A percentile compares a stretch with the other conserved stretches of the same genome.
These are phyloP conservation scores for Ornithoptera priamus DNA, from an alignment of 2,888 invertebrate species.

Conservation along the genomic window DNA sequence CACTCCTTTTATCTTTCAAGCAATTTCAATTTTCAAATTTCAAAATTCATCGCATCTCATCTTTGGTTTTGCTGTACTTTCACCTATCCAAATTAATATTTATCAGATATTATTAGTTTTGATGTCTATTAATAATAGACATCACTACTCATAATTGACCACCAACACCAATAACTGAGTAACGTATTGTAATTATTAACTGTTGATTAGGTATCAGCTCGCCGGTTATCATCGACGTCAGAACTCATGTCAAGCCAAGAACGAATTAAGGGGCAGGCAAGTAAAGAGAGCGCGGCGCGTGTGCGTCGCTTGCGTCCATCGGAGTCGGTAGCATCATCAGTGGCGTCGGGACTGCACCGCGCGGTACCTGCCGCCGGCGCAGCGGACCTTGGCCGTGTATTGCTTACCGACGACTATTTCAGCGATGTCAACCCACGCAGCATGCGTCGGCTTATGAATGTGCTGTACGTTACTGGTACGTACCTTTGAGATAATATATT, in stretches of 20 bases:
- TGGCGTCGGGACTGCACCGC: slow-evolving; percentile 92
- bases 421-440: slow-evolving; percentile 99
- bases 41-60: too few relatives aligned
- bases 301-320: slow-evolving; percentile 89
- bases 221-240: slow-evolving; percentile 89
- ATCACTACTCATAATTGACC: too few relatives aligned
- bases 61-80: too few relatives aligned
- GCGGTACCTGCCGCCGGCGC: slow-evolving; percentile 79
- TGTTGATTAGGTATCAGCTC: slow-evolving; percentile 81
- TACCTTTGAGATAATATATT: background rate
- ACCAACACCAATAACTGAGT: too few relatives aligned
- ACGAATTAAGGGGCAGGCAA: slow-evolving; percentile 85
- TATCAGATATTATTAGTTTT: too few relatives aligned
- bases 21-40: too few relatives aligned
- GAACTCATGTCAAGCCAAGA: slow-evolving; percentile 91
- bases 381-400: slow-evolving; percentile 86
- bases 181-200: too few relatives aligned
- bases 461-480: slow-evolving; percentile 95
- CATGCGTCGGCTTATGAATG: slow-evolving; percentile 97
- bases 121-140: too few relatives aligned
- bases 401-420: slow-evolving; percentile 98
- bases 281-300: slow-evolving; percentile 82
- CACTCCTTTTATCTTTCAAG: too few relatives aligned
- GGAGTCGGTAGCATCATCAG: slow-evolving; percentile 94
- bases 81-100: too few relatives aligned